A percentile compares a stretch with the other conserved stretches of the same genome.
Conservation (phyloP, 1,140 invertebrate genomes). For the Temnothorax curvispinosus region DNA sequence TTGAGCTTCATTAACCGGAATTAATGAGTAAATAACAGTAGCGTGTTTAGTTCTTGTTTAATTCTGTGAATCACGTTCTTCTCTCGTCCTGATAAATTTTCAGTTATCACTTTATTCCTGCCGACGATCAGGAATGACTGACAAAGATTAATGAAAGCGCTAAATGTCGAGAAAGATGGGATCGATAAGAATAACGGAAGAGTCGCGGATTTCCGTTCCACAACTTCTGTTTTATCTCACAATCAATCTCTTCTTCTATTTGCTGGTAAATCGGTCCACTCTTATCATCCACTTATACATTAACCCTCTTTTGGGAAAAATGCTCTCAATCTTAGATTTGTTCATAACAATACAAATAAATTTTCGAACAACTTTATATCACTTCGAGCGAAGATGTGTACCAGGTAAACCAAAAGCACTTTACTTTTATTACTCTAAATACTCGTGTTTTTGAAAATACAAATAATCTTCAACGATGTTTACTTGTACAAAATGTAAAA, state of each 20-base stretch:
- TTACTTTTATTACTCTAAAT: not conserved
- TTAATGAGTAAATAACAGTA: conserved; percentile 27
- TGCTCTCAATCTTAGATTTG: not conserved
- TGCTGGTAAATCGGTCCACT: conserved; percentile 38
- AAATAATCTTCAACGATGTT: not conserved
- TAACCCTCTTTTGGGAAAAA: not conserved
- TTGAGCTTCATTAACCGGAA: not conserved
- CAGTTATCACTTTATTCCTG: conserved; percentile 61
- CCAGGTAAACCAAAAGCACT: not conserved
- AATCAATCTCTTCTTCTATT: conserved; percentile 61
- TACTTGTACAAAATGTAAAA: too few species aligned
- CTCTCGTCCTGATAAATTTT: conserved; percentile 48
- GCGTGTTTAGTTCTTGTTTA: not conserved
- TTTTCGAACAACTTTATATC: not conserved
- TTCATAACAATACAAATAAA: conserved; percentile 41
- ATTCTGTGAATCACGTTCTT: conserved; percentile 5
- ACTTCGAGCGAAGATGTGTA: not conserved
- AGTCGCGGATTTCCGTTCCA: conserved; percentile 30
- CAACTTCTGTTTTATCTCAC: conserved; percentile 56
- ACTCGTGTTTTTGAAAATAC: not conserved
- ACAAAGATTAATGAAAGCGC: conserved; percentile 65
- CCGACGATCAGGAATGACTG: conserved; percentile 43
- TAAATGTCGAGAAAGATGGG: conserved; percentile 49
- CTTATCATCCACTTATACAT: not conserved
- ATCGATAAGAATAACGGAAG: conserved; percentile 35